Evolutionary conservation across 2,888 invertebrate species (phyloP).

Genomic region (Chaitophorus viminalis): DNA sequence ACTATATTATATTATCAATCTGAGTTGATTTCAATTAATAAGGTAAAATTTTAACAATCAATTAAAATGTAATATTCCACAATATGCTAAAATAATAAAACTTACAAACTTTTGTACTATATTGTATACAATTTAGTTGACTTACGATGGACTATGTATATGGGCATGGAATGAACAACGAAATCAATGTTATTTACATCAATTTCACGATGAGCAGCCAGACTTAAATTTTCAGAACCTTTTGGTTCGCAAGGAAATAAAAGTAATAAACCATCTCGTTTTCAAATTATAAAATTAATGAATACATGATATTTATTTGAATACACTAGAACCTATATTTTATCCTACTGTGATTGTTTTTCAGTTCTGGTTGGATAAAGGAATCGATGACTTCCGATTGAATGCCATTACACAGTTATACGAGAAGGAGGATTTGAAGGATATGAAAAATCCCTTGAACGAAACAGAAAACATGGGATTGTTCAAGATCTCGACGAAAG

Average conservation of each 20-base stretch:
- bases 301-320: too few species aligned
- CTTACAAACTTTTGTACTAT: too few species aligned
- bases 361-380: constrained; percentile 78
- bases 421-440: constrained; percentile 67
- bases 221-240: constrained; percentile 77
- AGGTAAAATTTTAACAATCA: too few species aligned
- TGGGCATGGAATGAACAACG: constrained; percentile 76
- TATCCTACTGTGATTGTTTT: constrained; percentile 68
- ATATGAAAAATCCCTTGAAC: constrained; percentile 54
- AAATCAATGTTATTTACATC: constrained; percentile 77
- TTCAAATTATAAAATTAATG: too few species aligned
- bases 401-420: constrained; percentile 68
- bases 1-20: too few species aligned
- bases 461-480: not conserved
- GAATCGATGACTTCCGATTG: constrained; percentile 81
- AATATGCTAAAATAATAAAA: too few species aligned
- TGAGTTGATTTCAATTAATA: too few species aligned
- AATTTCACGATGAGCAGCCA: constrained; percentile 74
- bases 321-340: too few species aligned
- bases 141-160: constrained; percentile 67
- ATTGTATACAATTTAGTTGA: not conserved
- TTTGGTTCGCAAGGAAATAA: constrained; percentile 70
- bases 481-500: constrained; percentile 66
- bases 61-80: too few species aligned
- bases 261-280: constrained; percentile 64